Conservation (phyloP, 2,888 invertebrate species). For the Pristionchus arcanus region DNA sequence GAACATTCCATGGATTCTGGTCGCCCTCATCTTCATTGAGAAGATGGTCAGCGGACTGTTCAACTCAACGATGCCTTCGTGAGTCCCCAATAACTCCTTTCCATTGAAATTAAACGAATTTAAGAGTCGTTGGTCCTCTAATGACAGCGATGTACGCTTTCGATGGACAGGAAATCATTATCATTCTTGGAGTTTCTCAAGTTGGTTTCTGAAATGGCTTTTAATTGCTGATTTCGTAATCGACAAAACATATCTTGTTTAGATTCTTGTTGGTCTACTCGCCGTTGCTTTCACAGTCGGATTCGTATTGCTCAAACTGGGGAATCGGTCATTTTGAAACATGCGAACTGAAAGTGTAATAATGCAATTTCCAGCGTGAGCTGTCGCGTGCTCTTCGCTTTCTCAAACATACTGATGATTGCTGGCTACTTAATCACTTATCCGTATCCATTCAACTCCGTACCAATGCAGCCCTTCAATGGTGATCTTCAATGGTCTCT, state of each 20-base stretch:
- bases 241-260: background rate
- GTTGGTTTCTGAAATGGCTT: background rate
- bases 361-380: background rate
- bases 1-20: conserved; percentile 21
- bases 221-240: background rate
- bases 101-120: background rate
- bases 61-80: conserved; percentile 1
- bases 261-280: conserved; percentile 57
- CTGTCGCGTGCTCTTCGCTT: background rate
- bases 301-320: conserved; percentile 59
- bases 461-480: conserved; percentile 7
- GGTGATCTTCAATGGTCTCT: background rate
- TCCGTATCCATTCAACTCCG: background rate
- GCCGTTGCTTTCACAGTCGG: conserved; percentile 57
- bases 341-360: background rate
- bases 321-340: conserved; percentile 57
- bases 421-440: background rate
- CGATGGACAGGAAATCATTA: conserved; percentile 59
- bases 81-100: background rate
- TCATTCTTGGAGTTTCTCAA: conserved; percentile 28
- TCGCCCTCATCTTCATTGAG: background rate
- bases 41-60: background rate
- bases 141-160: conserved; percentile 59
- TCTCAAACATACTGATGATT: background rate
- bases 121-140: conserved; percentile 4